Conservation (phyloP, 2,888 invertebrate species). For the Tetranychus truncatus region DNA sequence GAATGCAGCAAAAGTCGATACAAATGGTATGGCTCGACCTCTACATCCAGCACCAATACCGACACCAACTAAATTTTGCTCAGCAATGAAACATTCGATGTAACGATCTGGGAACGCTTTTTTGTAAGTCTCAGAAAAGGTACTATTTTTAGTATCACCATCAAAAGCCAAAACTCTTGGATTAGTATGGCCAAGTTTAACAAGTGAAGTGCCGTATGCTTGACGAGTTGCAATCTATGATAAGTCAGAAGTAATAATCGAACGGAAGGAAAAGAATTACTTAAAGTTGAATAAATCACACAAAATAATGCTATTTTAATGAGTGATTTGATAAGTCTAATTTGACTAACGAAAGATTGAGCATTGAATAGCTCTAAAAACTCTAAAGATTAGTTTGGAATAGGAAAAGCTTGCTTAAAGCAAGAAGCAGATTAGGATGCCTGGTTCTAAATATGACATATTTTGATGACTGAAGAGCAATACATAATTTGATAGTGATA, state of each 20-base stretch:
- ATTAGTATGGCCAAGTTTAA: conserved; percentile 54
- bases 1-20: conserved; percentile 94
- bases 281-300: conserved; percentile 26
- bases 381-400: no score
- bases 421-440: no score
- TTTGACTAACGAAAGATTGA: no score
- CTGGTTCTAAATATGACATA: no score
- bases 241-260: neutral
- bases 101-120: conserved; percentile 49
- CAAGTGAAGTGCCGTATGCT: conserved; percentile 83
- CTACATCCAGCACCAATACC: conserved; percentile 86
- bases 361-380: no score
- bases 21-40: conserved; percentile 77
- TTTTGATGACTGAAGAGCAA: no score
- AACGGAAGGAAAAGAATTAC: neutral
- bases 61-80: conserved; percentile 90
- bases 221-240: conserved; percentile 58
- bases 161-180: conserved; percentile 75
- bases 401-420: no score
- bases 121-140: conserved; percentile 78
- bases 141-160: conserved; percentile 97
- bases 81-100: conserved; percentile 96
- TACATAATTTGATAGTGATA: no score
- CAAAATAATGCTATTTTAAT: no score
- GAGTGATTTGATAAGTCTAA: no score